phyloP scores from a whole-genome alignment of 2,113 vertebrate genomes.

The Eudyptes chrysolophus region DNA sequence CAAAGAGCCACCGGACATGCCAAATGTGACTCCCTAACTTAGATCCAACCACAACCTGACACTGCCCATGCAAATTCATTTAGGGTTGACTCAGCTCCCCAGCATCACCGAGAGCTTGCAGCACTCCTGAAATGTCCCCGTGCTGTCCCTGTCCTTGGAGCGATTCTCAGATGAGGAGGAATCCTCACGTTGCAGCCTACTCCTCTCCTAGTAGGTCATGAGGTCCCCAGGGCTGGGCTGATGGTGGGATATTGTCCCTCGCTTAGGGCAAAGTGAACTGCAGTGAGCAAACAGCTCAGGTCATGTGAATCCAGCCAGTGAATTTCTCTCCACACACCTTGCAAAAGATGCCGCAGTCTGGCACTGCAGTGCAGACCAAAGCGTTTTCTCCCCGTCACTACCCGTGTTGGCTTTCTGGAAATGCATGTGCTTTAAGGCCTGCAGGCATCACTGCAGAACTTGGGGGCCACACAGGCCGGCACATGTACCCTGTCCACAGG shows the following conservation, averaged over 20 bases:
- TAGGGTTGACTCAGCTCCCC: neutral
- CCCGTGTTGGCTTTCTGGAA: neutral
- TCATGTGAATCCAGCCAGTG: neutral
- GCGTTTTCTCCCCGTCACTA: neutral
- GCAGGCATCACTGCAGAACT: neutral
- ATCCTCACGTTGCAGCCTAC: neutral
- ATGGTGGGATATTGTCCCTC: neutral
- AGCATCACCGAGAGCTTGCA: neutral
- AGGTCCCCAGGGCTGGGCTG: neutral
- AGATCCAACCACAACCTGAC: neutral
- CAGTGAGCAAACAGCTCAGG: neutral
- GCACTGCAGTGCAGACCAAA: neutral
- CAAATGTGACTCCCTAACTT: neutral
- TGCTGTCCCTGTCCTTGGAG: neutral
- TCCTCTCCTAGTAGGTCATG: neutral
- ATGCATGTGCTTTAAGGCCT: neutral
- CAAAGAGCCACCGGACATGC: constrained; percentile 2
- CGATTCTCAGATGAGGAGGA: neutral
- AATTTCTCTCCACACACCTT: neutral
- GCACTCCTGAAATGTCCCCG: constrained; percentile 3
- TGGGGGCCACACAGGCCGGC: neutral
- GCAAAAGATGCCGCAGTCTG: neutral
- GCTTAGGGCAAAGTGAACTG: neutral
- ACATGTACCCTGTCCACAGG: neutral
- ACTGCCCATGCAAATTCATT: neutral